These are phyloP conservation scores for Procambarus clarkii DNA, from an alignment of 1,140 invertebrate species.

Conservation along the genomic window DNA sequence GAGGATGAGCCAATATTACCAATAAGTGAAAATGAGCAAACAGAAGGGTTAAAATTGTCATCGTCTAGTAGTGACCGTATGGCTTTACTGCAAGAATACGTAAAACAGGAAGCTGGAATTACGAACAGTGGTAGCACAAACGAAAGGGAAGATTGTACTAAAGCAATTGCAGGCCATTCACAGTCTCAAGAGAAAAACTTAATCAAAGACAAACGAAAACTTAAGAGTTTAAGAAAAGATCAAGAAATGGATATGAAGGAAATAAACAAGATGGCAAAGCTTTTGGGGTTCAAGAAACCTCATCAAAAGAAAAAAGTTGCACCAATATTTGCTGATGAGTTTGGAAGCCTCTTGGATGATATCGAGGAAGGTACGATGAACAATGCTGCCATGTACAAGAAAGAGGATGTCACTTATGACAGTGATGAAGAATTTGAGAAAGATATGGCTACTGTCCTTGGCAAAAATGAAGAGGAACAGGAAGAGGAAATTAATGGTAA, in stretches of 20 bases:
- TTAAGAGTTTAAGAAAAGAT: conserved; percentile 12
- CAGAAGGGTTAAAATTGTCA: conserved; percentile 13
- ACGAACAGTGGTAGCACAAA: not conserved
- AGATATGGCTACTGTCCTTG: conserved; percentile 8
- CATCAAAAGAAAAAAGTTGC: conserved; percentile 52
- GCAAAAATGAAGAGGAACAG: conserved; percentile 2
- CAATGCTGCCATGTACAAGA: conserved; percentile 24
- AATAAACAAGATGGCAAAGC: conserved; percentile 51
- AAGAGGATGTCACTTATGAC: conserved; percentile 32
- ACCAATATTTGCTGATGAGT: conserved; percentile 48
- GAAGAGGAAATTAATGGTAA: not conserved
- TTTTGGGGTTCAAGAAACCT: conserved; percentile 16
- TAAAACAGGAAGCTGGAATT: conserved; percentile 38
- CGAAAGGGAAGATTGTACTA: no score
- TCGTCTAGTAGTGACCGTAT: conserved; percentile 26
- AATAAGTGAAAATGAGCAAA: conserved; percentile 20
- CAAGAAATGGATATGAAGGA: conserved; percentile 45
- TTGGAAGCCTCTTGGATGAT: conserved; percentile 43
- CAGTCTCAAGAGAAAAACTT: not conserved
- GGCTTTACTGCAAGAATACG: conserved; percentile 49
- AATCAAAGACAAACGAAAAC: conserved; percentile 48
- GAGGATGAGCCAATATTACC: not conserved
- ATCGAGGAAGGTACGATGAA: conserved; percentile 40
- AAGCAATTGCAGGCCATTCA: no score
- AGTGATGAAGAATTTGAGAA: conserved; percentile 38